Evolutionary conservation across 1,140 invertebrate species (phyloP).

Genomic region (Pachyrhynchus sulphureomaculatus): DNA sequence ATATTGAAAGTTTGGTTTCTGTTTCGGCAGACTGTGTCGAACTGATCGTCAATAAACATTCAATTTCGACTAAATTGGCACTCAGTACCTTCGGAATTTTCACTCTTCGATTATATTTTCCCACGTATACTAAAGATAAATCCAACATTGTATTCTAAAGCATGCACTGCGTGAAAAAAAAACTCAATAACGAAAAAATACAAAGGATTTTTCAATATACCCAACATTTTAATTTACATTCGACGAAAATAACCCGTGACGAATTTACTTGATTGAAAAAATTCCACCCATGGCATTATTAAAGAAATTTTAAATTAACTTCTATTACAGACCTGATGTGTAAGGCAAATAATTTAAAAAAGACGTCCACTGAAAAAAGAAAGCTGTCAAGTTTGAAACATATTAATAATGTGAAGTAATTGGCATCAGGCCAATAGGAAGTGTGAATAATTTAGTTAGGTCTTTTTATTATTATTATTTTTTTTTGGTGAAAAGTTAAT

Average conservation of each 20-base stretch:
- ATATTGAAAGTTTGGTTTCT: too few relatives aligned
- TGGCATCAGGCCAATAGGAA: slow-evolving; percentile 24
- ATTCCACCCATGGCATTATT: slow-evolving; percentile 7
- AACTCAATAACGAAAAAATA: neutral
- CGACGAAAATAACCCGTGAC: neutral
- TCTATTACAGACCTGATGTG: slow-evolving; percentile 10
- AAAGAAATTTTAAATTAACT: slow-evolving; percentile 10
- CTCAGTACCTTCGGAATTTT: too few relatives aligned
- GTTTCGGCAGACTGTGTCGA: too few relatives aligned
- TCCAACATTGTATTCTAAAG: too few relatives aligned
- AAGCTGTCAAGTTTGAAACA: slow-evolving; percentile 17
- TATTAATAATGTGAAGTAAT: slow-evolving; percentile 25
- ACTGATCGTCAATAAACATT: too few relatives aligned
- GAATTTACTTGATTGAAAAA: slow-evolving; percentile 5
- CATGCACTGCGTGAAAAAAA: too few relatives aligned
- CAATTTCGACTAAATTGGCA: too few relatives aligned
- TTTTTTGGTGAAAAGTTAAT: slow-evolving; percentile 2
- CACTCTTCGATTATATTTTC: too few relatives aligned
- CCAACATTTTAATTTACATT: neutral
- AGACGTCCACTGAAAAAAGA: slow-evolving; percentile 9
- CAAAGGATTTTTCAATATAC: slow-evolving; percentile 4
- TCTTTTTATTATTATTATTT: slow-evolving; percentile 13
- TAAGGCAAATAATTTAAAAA: slow-evolving; percentile 12
- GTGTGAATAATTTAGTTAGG: slow-evolving; percentile 19
- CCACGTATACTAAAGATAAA: too few relatives aligned